phyloP scores from a whole-genome alignment of 2,113 vertebrate genomes.

The Nerophis lumbriciformis region DNA sequence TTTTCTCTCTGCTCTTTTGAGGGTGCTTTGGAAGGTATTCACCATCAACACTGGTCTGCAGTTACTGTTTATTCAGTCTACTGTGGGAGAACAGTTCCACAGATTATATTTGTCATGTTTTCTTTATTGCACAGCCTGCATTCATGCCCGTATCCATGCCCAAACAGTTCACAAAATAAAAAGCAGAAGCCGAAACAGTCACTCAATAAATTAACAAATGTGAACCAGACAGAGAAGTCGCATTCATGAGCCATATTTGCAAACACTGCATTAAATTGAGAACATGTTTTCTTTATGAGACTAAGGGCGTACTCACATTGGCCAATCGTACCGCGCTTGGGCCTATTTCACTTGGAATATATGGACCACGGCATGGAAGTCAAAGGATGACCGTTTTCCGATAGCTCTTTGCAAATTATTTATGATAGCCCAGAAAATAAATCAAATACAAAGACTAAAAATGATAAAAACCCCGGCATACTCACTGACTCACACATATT shows the following conservation, averaged over 20 bases:
- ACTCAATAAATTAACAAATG: slow-evolving; percentile 64
- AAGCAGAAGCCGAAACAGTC: slow-evolving; percentile 53
- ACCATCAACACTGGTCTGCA: background rate
- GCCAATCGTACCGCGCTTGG: too few species aligned
- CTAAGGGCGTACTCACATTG: slow-evolving; percentile 7
- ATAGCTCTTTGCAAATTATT: too few species aligned
- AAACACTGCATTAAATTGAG: slow-evolving; percentile 28
- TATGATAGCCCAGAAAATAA: too few species aligned
- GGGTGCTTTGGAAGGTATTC: too few species aligned
- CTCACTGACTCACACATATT: too few species aligned
- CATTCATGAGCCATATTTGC: slow-evolving; percentile 46
- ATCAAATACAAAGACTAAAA: too few species aligned
- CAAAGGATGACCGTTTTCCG: too few species aligned
- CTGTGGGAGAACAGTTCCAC: slow-evolving; percentile 12
- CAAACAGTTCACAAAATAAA: slow-evolving; percentile 49
- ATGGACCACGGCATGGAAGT: too few species aligned
- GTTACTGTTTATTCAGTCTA: background rate
- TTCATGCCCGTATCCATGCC: slow-evolving; percentile 64
- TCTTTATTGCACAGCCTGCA: slow-evolving; percentile 59
- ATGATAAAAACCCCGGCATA: too few species aligned
- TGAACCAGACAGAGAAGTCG: slow-evolving; percentile 51
- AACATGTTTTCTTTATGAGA: slow-evolving; percentile 33
- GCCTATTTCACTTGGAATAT: too few species aligned
- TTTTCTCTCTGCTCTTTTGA: too few species aligned
- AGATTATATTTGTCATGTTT: slow-evolving; percentile 34